These are phyloP conservation scores for Allacma fusca DNA, from an alignment of 2,888 invertebrate species.

Conservation along the genomic window DNA sequence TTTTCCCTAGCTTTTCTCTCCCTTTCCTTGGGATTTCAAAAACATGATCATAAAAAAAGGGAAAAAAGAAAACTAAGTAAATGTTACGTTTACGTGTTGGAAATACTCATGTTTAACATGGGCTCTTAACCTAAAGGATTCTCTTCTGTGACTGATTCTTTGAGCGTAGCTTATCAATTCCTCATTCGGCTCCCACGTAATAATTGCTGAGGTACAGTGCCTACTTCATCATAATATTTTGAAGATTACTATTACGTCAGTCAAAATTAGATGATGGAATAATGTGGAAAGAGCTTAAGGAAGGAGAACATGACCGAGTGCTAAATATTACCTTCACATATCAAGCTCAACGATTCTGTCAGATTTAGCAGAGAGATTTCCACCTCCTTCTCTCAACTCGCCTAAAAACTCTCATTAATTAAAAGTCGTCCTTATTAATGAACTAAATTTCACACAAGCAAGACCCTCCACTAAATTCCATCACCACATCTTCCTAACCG, in stretches of 20 bases:
- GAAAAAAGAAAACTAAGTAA: too few relatives aligned
- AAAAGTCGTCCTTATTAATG: slow-evolving; percentile 36
- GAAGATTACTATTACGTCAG: neutral
- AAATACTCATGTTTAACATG: too few relatives aligned
- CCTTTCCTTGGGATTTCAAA: too few relatives aligned
- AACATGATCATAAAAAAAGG: too few relatives aligned
- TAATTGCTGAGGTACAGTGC: too few relatives aligned
- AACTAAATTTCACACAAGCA: slow-evolving; percentile 36
- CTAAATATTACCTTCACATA: slow-evolving; percentile 40
- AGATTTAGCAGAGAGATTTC: slow-evolving; percentile 39
- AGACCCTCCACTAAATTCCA: neutral
- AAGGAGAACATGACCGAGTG: neutral
- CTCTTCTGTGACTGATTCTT: too few relatives aligned
- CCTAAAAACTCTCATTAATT: slow-evolving; percentile 31
- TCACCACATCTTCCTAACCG: too few relatives aligned
- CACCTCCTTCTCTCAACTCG: neutral
- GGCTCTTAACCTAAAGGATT: too few relatives aligned
- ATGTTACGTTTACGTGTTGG: too few relatives aligned
- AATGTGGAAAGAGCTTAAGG: neutral
- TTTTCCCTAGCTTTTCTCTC: too few relatives aligned
- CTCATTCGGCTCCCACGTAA: too few relatives aligned
- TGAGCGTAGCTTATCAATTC: too few relatives aligned
- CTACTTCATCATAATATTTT: neutral
- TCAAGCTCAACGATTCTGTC: slow-evolving; percentile 38
- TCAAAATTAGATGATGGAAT: neutral